Evolutionary conservation across 2,113 vertebrate species (phyloP), one percentile per base, ranked within the genome.

Genomic region (Neolamprologus hecqui): DNA sequence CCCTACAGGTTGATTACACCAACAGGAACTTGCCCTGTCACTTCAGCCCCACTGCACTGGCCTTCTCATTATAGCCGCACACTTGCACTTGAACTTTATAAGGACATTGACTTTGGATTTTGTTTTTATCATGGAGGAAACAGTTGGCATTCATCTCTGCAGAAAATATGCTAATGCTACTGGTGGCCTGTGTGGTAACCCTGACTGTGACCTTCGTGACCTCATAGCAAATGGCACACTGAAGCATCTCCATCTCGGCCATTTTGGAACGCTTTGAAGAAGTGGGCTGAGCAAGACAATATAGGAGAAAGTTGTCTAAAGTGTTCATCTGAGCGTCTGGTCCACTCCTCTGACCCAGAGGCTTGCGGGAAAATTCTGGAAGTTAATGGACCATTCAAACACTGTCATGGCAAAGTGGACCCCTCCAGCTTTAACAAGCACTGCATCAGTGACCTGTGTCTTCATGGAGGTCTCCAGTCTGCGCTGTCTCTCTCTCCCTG

Each of bases 381-480:
- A 85, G 83, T 87, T 88, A 92, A 92, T 86, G 95, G 94, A 87
- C 86, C 95, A 73, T 96, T 95, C 86, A 83, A 83, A 84, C 86
- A 91, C 26, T 95, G 95, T 87, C 94, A 93, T 84, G 84, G 89
- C 83, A 81, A 91, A 84, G 90, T 94, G 88, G 88, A 95, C 75
- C 85, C 94, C 35, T 86, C 73, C n/a, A 84, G 90, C 86, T 94
- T 94, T 90, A 89, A 94, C 88, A 90, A 88, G 79, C 19, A 2
- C 82, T 95, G 94, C 70, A 21, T 93, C 89, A 87, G 55, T 93
- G 95, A 95, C 89, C 90, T 95, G 88, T 95, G 94, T 92, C 84
- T 90, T 89, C 55, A 84, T 8, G 42, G 87, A 86, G 92, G 88
- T 85, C 85, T 91, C 55, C 89, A 88, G 80, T 42, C 83, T 82